Conservation (phyloP, 2,888 invertebrate species). For the Polyploca ridens region DNA sequence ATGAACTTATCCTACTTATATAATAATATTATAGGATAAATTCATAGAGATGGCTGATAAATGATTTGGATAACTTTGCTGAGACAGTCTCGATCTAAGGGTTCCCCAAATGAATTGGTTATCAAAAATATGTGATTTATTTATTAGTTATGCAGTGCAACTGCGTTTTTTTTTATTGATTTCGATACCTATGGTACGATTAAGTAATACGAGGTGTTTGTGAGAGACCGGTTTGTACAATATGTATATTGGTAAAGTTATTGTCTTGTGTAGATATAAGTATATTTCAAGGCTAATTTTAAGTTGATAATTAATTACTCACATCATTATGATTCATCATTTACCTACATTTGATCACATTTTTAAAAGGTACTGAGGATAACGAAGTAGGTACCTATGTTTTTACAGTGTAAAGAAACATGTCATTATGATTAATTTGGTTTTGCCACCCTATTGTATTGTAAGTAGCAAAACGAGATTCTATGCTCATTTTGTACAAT, state of each 20-base stretch:
- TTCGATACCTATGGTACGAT: not conserved
- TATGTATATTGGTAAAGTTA: not conserved
- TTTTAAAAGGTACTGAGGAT: not conserved
- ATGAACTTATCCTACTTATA: too few species aligned
- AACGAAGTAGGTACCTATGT: too few species aligned
- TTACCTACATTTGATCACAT: not conserved
- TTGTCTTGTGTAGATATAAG: conserved; percentile 1
- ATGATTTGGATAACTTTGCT: not conserved
- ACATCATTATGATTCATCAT: too few species aligned
- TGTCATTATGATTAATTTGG: too few species aligned
- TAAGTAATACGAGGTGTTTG: not conserved
- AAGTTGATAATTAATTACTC: not conserved
- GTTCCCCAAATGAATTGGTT: not conserved
- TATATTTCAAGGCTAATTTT: not conserved
- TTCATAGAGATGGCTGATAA: not conserved
- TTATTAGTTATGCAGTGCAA: conserved; percentile 3
- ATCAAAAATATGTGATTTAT: not conserved
- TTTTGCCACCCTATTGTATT: too few species aligned
- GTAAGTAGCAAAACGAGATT: too few species aligned
- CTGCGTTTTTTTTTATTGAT: not conserved
- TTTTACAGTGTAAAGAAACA: too few species aligned
- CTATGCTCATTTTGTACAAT: too few species aligned
- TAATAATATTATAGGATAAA: not conserved
- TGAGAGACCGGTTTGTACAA: not conserved
- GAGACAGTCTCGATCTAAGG: not conserved